These are phyloP conservation scores for Ameiurus melas DNA, from an alignment of 2,113 vertebrate genomes.

Conservation along the genomic window DNA sequence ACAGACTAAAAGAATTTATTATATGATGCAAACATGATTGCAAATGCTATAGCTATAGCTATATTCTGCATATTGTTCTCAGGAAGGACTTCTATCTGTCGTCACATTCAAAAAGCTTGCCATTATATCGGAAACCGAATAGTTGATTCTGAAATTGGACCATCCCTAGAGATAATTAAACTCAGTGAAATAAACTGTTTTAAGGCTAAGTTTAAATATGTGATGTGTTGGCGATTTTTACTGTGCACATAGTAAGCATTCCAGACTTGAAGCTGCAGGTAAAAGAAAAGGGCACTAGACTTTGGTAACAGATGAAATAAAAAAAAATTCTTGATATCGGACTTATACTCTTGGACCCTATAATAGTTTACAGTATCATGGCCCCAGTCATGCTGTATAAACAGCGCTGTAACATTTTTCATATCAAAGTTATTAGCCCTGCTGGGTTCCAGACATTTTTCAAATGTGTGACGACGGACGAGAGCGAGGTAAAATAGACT, in stretches of 20 bases:
- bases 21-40: neutral
- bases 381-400: neutral
- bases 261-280: neutral
- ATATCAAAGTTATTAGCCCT: neutral
- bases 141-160: neutral
- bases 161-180: neutral
- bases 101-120: neutral
- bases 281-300: neutral
- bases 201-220: neutral
- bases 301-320: neutral
- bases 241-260: neutral
- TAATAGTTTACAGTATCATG: slow-evolving; percentile 2
- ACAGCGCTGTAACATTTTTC: neutral
- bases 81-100: neutral
- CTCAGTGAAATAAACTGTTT: neutral
- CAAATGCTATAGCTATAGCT: neutral
- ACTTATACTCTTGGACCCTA: neutral
- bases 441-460: neutral
- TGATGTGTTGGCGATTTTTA: neutral
- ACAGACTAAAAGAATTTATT: neutral
- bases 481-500: neutral
- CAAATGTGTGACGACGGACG: neutral
- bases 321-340: neutral
- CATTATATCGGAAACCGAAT: neutral
- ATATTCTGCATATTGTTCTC: neutral